A percentile compares a stretch with the other conserved stretches of the same genome.
Evolutionary conservation across 2,797 vertebrate genomes (phyloP).

Genomic region (Smutsia temminckii): DNA sequence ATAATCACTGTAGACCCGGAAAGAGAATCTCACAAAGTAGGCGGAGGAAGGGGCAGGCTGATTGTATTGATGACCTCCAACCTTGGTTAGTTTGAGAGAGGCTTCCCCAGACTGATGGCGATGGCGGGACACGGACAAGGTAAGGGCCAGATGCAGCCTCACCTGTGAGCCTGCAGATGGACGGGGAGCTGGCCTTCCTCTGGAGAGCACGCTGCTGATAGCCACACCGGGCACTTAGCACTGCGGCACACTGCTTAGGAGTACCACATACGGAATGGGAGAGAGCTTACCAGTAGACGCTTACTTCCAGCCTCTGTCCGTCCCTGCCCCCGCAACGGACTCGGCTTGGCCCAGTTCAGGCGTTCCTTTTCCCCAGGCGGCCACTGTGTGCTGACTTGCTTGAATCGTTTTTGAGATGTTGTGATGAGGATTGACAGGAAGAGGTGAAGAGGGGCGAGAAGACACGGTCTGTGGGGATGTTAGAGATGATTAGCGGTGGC

Average conservation of each 20-base stretch:
- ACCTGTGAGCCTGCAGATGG: neutral
- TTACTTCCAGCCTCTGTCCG: neutral
- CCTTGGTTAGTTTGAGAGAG: neutral
- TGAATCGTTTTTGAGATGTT: conserved; percentile 5
- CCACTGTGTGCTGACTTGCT: neutral
- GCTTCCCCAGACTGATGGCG: neutral
- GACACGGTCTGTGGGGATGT: neutral
- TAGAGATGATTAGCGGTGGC: neutral
- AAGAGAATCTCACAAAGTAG: neutral
- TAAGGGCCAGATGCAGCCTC: neutral
- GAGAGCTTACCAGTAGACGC: neutral
- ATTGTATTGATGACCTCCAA: neutral
- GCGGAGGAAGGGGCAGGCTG: neutral
- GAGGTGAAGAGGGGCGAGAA: accelerated
- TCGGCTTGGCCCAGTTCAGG: neutral
- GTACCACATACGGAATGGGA: neutral
- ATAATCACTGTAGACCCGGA: neutral
- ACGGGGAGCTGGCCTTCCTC: neutral
- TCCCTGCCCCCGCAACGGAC: neutral
- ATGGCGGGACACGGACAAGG: neutral
- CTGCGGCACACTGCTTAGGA: neutral
- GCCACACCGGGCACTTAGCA: neutral
- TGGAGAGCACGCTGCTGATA: neutral
- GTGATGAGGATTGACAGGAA: neutral
- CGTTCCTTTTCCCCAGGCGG: neutral